These are phyloP conservation scores for Nomada flava DNA, from an alignment of 2,888 invertebrate genomes.

Conservation along the genomic window DNA sequence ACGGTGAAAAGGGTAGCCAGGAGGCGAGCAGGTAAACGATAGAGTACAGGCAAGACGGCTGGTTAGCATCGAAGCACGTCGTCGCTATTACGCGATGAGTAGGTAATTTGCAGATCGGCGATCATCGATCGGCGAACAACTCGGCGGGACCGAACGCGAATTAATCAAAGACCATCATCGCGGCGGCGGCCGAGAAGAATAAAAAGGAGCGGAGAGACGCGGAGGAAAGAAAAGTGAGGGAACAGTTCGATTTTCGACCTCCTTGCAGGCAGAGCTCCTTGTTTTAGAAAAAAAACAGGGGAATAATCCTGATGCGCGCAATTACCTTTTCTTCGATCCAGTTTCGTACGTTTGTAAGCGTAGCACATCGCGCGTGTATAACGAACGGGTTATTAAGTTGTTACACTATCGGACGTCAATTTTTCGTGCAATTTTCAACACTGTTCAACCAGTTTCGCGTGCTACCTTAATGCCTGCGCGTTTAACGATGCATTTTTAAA, in stretches of 20 bases:
- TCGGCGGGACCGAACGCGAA: slow-evolving; percentile 78
- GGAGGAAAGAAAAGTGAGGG: not conserved
- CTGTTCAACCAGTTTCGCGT: not conserved
- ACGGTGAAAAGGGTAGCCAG: slow-evolving; percentile 19
- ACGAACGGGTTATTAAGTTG: slow-evolving; percentile 44
- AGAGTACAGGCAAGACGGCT: slow-evolving; percentile 15
- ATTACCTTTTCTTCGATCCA: slow-evolving; percentile 17
- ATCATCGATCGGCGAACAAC: slow-evolving; percentile 73
- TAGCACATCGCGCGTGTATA: not conserved
- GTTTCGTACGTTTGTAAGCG: slow-evolving; percentile 14
- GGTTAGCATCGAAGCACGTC: slow-evolving; percentile 74
- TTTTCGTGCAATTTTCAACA: slow-evolving; percentile 34
- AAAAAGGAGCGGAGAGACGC: not conserved
- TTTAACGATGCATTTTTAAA: slow-evolving; percentile 1
- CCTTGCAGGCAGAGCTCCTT: slow-evolving; percentile 21
- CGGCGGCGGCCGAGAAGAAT: slow-evolving; percentile 27
- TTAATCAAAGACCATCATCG: slow-evolving; percentile 81
- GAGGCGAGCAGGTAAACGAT: slow-evolving; percentile 29
- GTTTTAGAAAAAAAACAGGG: not conserved
- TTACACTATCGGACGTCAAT: not conserved
- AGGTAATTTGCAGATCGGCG: slow-evolving; percentile 80
- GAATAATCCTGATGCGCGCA: slow-evolving; percentile 11
- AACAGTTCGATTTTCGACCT: slow-evolving; percentile 28
- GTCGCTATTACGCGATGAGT: slow-evolving; percentile 82
- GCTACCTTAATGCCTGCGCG: not conserved